A percentile compares a stretch with the other conserved stretches of the same genome.
Conservation (phyloP, 2,113 vertebrate species). For the Dasyprocta punctata region DNA sequence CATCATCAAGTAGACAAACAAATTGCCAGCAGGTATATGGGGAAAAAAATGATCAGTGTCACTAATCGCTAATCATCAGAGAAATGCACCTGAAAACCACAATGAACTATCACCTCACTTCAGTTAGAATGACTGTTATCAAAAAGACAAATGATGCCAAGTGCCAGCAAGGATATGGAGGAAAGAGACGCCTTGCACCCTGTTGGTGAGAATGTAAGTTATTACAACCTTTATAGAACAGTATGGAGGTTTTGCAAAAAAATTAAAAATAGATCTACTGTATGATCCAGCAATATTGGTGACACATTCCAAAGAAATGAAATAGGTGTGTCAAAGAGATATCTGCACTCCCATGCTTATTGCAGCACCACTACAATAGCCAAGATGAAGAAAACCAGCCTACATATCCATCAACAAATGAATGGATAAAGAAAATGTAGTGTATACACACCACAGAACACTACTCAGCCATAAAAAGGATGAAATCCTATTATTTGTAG, state of each 20-base stretch:
- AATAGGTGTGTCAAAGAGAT: background rate
- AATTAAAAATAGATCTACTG: background rate
- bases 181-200: background rate
- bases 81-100: background rate
- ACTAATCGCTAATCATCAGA: background rate
- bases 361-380: background rate
- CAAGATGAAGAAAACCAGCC: background rate
- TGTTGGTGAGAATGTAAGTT: background rate
- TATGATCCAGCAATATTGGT: background rate
- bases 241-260: background rate
- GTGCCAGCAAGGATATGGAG: no score
- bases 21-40: no score
- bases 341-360: background rate
- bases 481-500: background rate
- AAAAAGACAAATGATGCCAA: background rate
- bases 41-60: background rate
- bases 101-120: background rate
- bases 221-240: background rate
- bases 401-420: background rate
- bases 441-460: background rate
- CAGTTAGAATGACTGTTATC: background rate
- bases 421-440: background rate
- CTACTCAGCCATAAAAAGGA: background rate
- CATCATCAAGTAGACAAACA: background rate
- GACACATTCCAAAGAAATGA: background rate